Percentiles rank a stretch among this genome's conserved stretches.
Evolutionary conservation across 2,888 invertebrate species (phyloP).

Genomic region (Caenorhabditis becei): DNA sequence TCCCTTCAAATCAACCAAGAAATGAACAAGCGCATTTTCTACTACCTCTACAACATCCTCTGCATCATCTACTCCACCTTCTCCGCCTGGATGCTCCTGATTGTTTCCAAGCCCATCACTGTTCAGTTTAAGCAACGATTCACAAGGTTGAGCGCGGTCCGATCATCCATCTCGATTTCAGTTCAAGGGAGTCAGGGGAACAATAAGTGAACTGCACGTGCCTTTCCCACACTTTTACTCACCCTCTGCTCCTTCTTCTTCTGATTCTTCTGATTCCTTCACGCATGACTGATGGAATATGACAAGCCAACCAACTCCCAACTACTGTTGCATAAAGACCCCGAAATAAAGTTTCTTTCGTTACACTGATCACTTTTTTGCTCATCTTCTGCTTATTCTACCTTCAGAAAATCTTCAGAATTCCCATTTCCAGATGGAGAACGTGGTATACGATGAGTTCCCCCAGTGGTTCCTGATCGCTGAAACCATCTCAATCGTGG

Average conservation of each 20-base stretch:
- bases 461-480: constrained; percentile 29
- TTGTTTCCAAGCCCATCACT: constrained; percentile 53
- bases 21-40: constrained; percentile 58
- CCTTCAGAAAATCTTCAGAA: not conserved
- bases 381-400: not conserved
- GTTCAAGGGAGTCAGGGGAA: constrained; percentile 38
- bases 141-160: not conserved
- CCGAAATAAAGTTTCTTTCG: not conserved
- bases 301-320: not conserved
- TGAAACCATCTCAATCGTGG: not conserved
- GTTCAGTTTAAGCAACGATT: constrained; percentile 27
- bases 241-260: not conserved
- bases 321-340: not conserved
- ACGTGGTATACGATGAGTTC: constrained; percentile 38
- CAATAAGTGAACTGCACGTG: constrained; percentile 15
- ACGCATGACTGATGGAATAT: not conserved
- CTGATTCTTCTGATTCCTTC: not conserved
- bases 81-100: constrained; percentile 61
- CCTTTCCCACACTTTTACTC: constrained; percentile 4
- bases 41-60: constrained; percentile 55
- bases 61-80: constrained; percentile 55
- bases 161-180: constrained; percentile 22
- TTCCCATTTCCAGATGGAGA: constrained; percentile 24
- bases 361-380: too few relatives aligned
- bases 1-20: constrained; percentile 38